Percentiles rank a stretch among this genome's conserved stretches.
Conservation (phyloP, 1,140 invertebrate genomes). For the Drosophila jambulina region DNA sequence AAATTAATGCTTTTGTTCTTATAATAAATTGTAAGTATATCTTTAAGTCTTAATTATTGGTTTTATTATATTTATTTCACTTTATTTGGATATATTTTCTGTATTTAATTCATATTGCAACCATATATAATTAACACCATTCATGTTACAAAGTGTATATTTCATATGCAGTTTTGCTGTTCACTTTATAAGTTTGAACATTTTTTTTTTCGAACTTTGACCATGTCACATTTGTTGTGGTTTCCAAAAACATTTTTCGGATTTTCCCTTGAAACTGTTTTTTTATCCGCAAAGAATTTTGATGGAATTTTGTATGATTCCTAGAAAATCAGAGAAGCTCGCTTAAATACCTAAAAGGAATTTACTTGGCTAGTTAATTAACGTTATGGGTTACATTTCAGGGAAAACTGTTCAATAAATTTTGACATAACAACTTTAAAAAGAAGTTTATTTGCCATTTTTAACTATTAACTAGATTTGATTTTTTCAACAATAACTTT, state of each 20-base stretch:
- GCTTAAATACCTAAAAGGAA: neutral
- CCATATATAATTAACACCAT: too few species aligned
- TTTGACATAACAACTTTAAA: neutral
- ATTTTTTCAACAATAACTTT: neutral
- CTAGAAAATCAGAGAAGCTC: neutral
- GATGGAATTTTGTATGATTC: neutral
- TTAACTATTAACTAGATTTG: neutral
- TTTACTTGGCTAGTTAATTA: neutral
- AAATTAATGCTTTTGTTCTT: neutral
- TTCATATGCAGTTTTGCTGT: constrained; percentile 3
- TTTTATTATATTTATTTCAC: too few species aligned
- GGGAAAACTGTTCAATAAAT: neutral
- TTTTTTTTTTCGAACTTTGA: constrained; percentile 2
- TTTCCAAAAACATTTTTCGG: constrained; percentile 26
- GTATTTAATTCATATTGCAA: neutral
- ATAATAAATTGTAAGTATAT: neutral
- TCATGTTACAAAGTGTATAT: constrained; percentile 7
- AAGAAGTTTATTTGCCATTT: too few species aligned
- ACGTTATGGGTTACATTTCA: too few species aligned
- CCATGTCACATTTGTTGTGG: constrained; percentile 34
- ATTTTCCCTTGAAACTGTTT: neutral
- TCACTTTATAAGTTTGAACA: constrained; percentile 15
- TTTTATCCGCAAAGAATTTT: constrained; percentile 6
- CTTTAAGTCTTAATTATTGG: neutral
- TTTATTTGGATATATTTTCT: neutral